Conservation (phyloP, 2,113 vertebrate species). For the Abramis brama region DNA sequence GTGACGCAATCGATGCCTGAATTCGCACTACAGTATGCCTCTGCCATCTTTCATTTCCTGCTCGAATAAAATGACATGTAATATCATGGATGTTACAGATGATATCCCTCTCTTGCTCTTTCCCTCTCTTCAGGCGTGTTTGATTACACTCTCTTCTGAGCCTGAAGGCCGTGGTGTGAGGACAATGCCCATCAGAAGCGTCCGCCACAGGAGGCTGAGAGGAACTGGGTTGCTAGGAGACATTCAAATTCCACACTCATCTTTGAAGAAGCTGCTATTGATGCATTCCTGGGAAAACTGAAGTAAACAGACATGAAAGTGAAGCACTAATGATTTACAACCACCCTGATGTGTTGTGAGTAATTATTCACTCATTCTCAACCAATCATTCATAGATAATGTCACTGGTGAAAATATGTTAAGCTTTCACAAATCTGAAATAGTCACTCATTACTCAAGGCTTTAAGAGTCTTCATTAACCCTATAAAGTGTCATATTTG, state of each 20-base stretch:
- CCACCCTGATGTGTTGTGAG: not conserved
- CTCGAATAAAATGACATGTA: slow-evolving; percentile 25
- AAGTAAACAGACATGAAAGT: not conserved
- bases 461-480: not conserved
- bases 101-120: not conserved
- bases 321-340: slow-evolving; percentile 12
- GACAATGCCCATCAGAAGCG: slow-evolving; percentile 21
- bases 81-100: slow-evolving; percentile 7
- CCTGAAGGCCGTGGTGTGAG: slow-evolving; percentile 14
- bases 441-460: not conserved
- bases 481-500: not conserved
- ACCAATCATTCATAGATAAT: not conserved
- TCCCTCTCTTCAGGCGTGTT: not conserved
- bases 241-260: not conserved
- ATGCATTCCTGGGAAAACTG: slow-evolving; percentile 9
- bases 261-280: slow-evolving; percentile 17
- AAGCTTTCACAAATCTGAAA: not conserved
- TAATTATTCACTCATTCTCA: slow-evolving; percentile 12
- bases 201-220: slow-evolving; percentile 20
- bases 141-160: slow-evolving; percentile 29
- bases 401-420: too few species aligned
- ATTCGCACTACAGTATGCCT: not conserved
- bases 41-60: slow-evolving; percentile 28
- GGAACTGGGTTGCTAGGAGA: slow-evolving; percentile 33
- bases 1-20: not conserved